Conservation (phyloP, 2,888 invertebrate genomes). For the Drosophila helvetica region DNA sequence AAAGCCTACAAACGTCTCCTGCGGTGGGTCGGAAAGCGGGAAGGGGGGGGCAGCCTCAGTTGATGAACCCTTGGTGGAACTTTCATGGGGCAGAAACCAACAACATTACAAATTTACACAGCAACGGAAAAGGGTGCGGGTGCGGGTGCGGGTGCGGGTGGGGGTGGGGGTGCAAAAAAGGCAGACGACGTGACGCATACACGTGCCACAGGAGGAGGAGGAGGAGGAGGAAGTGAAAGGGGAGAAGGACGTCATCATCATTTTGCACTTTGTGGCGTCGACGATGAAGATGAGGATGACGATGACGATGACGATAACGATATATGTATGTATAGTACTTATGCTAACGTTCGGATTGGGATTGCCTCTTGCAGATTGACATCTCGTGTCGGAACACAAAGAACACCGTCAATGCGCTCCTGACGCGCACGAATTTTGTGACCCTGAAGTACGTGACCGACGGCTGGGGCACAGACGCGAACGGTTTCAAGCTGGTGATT, state of each 20-base stretch:
- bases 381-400: conserved; percentile 96
- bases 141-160: conserved; percentile 28
- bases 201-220: conserved; percentile 53
- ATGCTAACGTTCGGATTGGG: not conserved
- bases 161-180: conserved; percentile 15
- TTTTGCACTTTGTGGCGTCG: conserved; percentile 53
- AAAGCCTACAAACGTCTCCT: conserved; percentile 59
- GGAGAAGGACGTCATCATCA: conserved; percentile 41
- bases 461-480: conserved; percentile 95
- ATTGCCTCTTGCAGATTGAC: conserved; percentile 89
- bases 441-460: conserved; percentile 97
- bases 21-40: conserved; percentile 9
- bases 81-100: conserved; percentile 54
- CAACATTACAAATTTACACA: conserved; percentile 67
- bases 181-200: conserved; percentile 40
- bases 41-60: conserved; percentile 29
- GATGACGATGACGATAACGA: conserved; percentile 34
- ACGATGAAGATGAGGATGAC: conserved; percentile 19
- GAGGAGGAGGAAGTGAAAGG: conserved; percentile 6
- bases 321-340: not conserved
- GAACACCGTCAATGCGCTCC: conserved; percentile 93
- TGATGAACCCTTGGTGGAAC: conserved; percentile 68
- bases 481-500: conserved; percentile 96
- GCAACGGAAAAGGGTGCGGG: conserved; percentile 17
- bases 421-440: conserved; percentile 96